phyloP scores from a whole-genome alignment of 2,797 vertebrate species.

The Xenopus petersii region DNA sequence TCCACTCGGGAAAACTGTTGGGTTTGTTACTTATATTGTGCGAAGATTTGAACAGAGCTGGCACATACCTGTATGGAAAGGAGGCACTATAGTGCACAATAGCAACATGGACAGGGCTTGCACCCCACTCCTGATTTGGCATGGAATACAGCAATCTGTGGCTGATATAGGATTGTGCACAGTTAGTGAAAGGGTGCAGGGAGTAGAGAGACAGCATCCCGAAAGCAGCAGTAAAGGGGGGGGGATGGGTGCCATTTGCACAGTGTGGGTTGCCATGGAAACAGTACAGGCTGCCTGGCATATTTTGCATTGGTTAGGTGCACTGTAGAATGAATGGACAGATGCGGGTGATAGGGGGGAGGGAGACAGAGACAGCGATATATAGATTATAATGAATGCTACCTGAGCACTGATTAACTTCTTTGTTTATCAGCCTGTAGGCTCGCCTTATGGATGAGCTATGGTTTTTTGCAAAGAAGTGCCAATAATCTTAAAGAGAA shows the following conservation, averaged over 20 bases:
- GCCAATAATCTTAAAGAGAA: too few species aligned
- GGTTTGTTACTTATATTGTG: neutral
- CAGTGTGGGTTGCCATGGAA: constrained; percentile 44
- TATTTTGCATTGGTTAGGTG: constrained; percentile 20
- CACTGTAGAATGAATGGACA: constrained; percentile 33
- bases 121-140: neutral
- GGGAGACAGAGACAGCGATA: neutral
- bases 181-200: constrained; percentile 23
- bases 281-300: constrained; percentile 42
- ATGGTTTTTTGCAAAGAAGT: too few species aligned
- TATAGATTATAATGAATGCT: neutral
- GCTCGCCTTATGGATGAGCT: too few species aligned
- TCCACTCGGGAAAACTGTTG: neutral
- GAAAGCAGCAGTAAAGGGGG: constrained; percentile 52
- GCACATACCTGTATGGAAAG: neutral
- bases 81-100: neutral
- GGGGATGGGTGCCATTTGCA: constrained; percentile 41
- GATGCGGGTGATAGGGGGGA: constrained; percentile 1
- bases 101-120: constrained; percentile 5
- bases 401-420: constrained; percentile 2
- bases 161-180: constrained; percentile 25
- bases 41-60: neutral
- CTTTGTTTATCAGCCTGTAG: too few species aligned
- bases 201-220: constrained; percentile 69
- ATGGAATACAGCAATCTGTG: neutral